Conservation (phyloP, 2,113 vertebrate genomes). For the Aspidoscelis tigris region DNA sequence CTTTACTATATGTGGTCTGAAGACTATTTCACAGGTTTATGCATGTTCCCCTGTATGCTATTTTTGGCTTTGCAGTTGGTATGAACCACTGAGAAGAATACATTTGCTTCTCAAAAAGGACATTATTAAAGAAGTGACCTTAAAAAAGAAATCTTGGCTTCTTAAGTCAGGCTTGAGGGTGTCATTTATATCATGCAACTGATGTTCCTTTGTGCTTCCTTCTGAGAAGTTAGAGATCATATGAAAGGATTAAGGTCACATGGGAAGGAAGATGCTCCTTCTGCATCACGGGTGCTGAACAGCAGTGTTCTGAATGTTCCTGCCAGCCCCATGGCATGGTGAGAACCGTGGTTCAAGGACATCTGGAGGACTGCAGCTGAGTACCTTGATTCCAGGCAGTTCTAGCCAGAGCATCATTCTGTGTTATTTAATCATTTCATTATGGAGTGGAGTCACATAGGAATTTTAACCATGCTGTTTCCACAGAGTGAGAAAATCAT, state of each 20-base stretch:
- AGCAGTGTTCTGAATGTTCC: not conserved
- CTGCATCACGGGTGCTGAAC: not conserved
- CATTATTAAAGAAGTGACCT: not conserved
- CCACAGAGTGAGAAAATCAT: no score
- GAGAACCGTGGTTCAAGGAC: not conserved
- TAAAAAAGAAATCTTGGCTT: not conserved
- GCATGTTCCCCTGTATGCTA: not conserved
- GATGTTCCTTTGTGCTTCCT: not conserved
- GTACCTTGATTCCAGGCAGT: not conserved
- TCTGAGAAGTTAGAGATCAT: not conserved
- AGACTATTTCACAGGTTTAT: not conserved
- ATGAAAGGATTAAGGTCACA: no score
- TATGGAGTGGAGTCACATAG: not conserved
- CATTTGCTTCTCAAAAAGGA: not conserved
- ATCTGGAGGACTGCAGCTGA: not conserved
- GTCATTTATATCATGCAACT: not conserved
- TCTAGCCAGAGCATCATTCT: not conserved
- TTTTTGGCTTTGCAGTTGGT: not conserved
- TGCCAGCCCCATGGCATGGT: not conserved
- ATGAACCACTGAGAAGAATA: not conserved
- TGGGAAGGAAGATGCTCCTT: no score
- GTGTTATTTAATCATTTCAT: not conserved
- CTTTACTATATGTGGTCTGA: not conserved
- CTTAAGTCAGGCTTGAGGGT: not conserved
- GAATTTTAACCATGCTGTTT: not conserved